Base-by-base conservation (phyloP, 2,888 invertebrate species). In the Osmoderma eremita region DNA sequence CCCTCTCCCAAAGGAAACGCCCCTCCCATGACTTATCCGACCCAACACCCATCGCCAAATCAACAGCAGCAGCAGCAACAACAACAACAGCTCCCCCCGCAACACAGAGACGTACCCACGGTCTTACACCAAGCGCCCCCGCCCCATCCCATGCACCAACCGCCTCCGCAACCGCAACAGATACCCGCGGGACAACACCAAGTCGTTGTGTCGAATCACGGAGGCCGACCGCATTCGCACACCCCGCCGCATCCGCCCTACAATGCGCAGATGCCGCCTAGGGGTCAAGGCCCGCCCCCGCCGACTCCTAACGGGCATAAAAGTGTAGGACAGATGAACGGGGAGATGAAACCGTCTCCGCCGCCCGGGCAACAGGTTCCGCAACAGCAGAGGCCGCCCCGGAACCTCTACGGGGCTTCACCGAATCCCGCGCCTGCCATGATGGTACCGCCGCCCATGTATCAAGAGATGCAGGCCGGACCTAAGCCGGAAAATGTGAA, bases 381-480 rank as follows among this genome's bases (percentile, higher is more conserved):
- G 53, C 30, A 30, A 30, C 69, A 65, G 38, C 74, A 76, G 54
- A 73, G 76, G 67, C 73, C 73, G n/a, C 72, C 74, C 20, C 72
- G 77, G 67, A 75, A 75, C 53, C 69, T 73, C 3, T 76, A 75
- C 63, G 83, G 84, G 78, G 76, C 78, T 63, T 65, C 64, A 5
- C 68, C 68, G 38, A 67, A 69, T 24, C 82, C 82, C 68, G 62
- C 70, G 67, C 73, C 72, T 15, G 73, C 72, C 18, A 72, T 73
- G 30, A 83, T 83, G 78, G 82, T 83, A 18, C 83, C 84, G 6
- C 85, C 84, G 64, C 85, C 83, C 42, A 72, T 74, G 63, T 76
- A 76, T 63, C 76, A 74, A 24, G 74, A 70, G 22, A 45, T 61
- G 15, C 56, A 56, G 13, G 70, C 69, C 18, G 69, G 71, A 15